phyloP scores from a whole-genome alignment of 2,797 vertebrate genomes.

The Alca torda region DNA sequence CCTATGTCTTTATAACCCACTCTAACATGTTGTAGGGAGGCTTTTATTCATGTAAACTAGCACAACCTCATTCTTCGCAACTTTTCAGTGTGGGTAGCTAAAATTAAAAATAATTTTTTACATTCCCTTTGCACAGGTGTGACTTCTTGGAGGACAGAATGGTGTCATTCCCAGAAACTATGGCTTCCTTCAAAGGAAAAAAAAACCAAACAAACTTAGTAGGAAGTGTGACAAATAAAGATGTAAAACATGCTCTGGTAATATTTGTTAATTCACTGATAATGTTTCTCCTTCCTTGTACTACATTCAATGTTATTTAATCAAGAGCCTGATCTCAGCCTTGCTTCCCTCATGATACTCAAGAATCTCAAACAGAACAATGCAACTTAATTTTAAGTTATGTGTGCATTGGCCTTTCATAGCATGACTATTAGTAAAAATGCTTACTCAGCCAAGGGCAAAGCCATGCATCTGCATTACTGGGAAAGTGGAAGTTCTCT shows the following conservation, averaged over 20 bases:
- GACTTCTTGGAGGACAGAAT: neutral
- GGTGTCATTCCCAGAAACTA: neutral
- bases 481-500: neutral
- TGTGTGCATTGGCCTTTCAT: neutral
- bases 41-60: neutral
- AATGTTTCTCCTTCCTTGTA: neutral
- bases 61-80: neutral
- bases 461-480: neutral
- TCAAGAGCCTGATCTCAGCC: neutral
- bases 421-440: neutral
- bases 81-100: neutral
- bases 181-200: neutral
- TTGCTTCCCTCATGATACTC: neutral
- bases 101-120: neutral
- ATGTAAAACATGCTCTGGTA: neutral
- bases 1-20: neutral
- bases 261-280: neutral
- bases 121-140: neutral
- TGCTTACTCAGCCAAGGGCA: neutral
- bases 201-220: neutral
- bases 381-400: neutral
- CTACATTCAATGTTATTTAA: neutral
- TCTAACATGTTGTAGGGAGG: rapidly evolving
- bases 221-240: neutral
- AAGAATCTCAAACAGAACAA: neutral